Evolutionary conservation across 1,140 invertebrate species (phyloP), one percentile per base, ranked within the genome.

Genomic region (Drosophila seguyi): DNA sequence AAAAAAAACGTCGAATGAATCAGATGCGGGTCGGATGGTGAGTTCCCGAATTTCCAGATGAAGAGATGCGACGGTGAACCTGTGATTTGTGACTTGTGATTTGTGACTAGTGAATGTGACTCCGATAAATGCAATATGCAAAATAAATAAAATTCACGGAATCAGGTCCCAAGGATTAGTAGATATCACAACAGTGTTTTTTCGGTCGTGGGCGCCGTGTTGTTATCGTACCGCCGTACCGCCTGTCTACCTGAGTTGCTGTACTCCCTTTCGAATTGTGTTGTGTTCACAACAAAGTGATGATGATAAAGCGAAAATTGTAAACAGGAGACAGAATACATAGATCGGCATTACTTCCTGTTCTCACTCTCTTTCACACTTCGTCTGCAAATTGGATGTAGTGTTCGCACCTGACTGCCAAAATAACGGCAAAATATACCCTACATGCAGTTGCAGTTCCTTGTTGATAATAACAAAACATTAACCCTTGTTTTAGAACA

Each of bases 11-110:
- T 68, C 67, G 74, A 76, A 76, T 66, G 62, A 76, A 29, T 76
- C 73, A 76, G 74, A 77, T 67, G 74, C 74, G 74, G 56, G 74
- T 60, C 73, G 73, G 74, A 67, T 77, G 73, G 74, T 77, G 73
- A 77, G 73, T 77, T 22, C 58, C 39, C 59, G 48, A 63, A 14
- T 55, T 22, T 10, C 7, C 11, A 47, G 27, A 47, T 44, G 20
- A 22, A 47, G 52, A 47, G 44, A 22, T 72, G 47, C 36, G 22
- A 22, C 57, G 53, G 52, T n/a, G 18, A 53, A 53, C 31, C 31
- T 36, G 50, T 55, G 50, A 53, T 16, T 10, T 20, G 31, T 22
- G 50, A 53, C 7, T 34, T 18, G 47, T 50, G 48, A 48, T n/a
- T 27, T 47, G 47, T 48, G 22, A 38, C 25, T 36, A 39, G 68